Conservation (phyloP, 2,888 invertebrate species). For the Limnephilus marmoratus region DNA sequence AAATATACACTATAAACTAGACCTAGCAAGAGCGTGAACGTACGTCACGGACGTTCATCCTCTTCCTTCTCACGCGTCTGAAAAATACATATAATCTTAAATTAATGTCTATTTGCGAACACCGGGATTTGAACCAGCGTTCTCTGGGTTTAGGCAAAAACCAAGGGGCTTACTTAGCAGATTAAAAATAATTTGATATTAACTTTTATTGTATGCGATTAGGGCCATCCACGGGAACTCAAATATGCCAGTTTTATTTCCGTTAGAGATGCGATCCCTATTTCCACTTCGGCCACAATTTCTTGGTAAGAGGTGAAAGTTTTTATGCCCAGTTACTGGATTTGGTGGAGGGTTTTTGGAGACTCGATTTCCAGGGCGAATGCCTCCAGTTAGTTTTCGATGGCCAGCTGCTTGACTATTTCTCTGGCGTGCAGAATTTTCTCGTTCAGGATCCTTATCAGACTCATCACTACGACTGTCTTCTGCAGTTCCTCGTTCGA, state of each 20-base stretch:
- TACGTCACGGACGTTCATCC: too few species aligned
- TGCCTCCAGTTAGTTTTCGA: background rate
- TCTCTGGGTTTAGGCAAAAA: background rate
- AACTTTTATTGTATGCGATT: constrained; percentile 78
- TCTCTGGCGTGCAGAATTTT: background rate
- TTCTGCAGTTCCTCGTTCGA: background rate
- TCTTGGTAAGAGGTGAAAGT: constrained; percentile 70
- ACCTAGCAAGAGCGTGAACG: too few species aligned
- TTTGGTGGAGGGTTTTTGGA: background rate
- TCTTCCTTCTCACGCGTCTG: too few species aligned
- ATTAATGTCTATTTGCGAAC: too few species aligned
- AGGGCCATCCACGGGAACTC: constrained; percentile 89
- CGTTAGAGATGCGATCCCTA: constrained; percentile 79
- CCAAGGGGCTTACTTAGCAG: background rate
- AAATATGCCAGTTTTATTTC: constrained; percentile 78
- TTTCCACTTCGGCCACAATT: constrained; percentile 78
- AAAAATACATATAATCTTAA: too few species aligned
- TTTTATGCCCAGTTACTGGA: constrained; percentile 59
- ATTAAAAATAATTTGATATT: constrained; percentile 44
- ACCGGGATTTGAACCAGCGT: background rate
- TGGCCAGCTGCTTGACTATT: background rate
- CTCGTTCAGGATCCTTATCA: background rate
- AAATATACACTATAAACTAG: too few species aligned
- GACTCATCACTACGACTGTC: background rate
- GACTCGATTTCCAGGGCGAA: background rate